These are phyloP conservation scores for Agapornis canus DNA, from an alignment of 2,797 vertebrate genomes.

Conservation along the genomic window DNA sequence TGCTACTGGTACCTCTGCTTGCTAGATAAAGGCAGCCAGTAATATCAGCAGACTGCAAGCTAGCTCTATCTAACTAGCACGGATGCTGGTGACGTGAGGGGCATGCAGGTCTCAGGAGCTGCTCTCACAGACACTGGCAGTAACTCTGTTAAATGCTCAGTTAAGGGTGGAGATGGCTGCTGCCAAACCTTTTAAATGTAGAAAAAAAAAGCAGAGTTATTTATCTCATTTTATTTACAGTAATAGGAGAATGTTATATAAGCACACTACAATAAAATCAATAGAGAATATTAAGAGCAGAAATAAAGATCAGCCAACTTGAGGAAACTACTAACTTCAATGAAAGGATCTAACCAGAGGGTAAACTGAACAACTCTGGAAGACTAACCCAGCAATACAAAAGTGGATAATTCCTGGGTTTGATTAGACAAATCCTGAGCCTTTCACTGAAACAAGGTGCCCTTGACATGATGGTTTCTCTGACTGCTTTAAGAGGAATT, in stretches of 20 bases:
- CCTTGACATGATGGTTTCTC: not conserved
- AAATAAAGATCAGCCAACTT: constrained; percentile 48
- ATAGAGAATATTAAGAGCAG: constrained; percentile 48
- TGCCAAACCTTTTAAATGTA: constrained; percentile 11
- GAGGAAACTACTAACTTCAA: not conserved
- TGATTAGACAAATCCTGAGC: not conserved
- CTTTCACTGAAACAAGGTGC: not conserved
- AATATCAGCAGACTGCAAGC: constrained; percentile 29
- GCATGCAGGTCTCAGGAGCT: not conserved
- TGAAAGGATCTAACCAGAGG: not conserved
- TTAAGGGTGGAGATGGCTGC: not conserved
- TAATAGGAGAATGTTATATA: constrained; percentile 22
- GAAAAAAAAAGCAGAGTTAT: constrained; percentile 17
- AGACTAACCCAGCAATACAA: not conserved
- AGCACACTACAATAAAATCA: constrained; percentile 48
- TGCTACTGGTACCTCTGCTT: constrained; percentile 6
- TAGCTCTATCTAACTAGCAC: constrained; percentile 1
- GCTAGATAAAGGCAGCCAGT: constrained; percentile 25
- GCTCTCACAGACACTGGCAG: not conserved
- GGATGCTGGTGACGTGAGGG: not conserved
- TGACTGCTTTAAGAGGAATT: not conserved
- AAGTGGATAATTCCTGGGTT: not conserved
- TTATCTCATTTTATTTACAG: constrained; percentile 61
- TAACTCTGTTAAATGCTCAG: not conserved
- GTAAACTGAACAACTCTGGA: not conserved